Percentiles rank a stretch among this genome's conserved stretches.
Conservation (phyloP, 2,113 vertebrate species). For the Baryphthengus martii region DNA sequence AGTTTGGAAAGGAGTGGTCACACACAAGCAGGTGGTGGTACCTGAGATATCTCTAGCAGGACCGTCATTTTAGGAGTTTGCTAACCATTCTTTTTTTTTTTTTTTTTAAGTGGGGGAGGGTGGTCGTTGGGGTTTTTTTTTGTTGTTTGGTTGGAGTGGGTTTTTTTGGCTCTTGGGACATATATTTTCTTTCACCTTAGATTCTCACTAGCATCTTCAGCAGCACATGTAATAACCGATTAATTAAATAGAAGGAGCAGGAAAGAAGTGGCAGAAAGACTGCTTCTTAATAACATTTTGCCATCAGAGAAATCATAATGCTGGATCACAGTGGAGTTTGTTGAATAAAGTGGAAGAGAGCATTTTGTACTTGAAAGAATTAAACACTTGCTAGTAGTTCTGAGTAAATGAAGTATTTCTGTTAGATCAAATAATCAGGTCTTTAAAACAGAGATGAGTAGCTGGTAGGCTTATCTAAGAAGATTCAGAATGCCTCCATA, state of each 20-base stretch:
- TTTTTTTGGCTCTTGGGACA: not conserved
- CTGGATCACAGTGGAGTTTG: not conserved
- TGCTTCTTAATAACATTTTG: not conserved
- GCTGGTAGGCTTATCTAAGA: not conserved
- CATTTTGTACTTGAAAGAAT: not conserved
- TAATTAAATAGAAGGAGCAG: not conserved
- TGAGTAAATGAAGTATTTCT: not conserved
- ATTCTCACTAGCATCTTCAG: not conserved
- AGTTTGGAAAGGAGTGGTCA: not conserved
- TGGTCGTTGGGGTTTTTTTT: not conserved
- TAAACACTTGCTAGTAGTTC: not conserved
- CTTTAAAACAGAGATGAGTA: not conserved
- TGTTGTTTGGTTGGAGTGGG: rapidly evolving
- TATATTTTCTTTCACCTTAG: not conserved
- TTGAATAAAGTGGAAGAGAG: not conserved
- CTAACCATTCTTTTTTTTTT: rapidly evolving
- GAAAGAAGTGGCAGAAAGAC: not conserved
- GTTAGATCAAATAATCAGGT: not conserved
- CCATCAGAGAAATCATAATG: not conserved
- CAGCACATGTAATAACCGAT: not conserved
- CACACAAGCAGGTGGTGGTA: not conserved
- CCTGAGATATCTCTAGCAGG: not conserved
- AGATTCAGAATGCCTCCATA: not conserved
- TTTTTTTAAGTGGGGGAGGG: no score
- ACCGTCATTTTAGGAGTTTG: not conserved